Base-by-base conservation (phyloP, 2,113 vertebrate species). In the Oceanites oceanicus region DNA sequence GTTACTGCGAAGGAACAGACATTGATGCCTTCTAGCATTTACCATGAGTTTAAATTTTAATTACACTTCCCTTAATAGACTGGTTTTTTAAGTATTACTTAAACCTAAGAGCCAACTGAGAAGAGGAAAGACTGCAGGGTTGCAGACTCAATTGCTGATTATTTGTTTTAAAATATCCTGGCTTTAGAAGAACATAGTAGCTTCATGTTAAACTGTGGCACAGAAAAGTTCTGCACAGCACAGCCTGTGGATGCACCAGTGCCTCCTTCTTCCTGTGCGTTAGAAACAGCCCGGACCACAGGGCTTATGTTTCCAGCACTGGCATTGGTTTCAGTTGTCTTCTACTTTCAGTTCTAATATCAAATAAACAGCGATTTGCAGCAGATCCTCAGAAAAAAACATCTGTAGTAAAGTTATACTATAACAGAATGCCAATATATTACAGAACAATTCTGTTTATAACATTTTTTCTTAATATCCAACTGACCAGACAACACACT, bases 21-120 rank as follows among this genome's bases (percentile, higher is more conserved):
- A 91, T 1, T 56, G 84, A 91, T 68, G 93, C 90, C 88, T 88
- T 74, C 88, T 93, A 97, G 91, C 86, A 86, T 91, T 44, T 87
- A 82, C 73, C 81, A 91, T 13, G 36, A 93, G 91, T 85, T 95
- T 93, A 94, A 72, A 94, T 86, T 88, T 94, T 96, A 97, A 96
- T 92, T 95, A 94, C 83, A 63, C 68, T 96, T 97, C 85, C 86
- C 88, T 92, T 93, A 94, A 87, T 62, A 71, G 72, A 30, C 38
- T 68, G 44, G 6, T 0, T 50, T 62, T 89, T 88, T 86, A 67
- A 91, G 71, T 61, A 85, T 88, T 82, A 80, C 20, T 78, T 90
- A 90, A 96, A 92, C 44, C 58, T 47, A 56, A 86, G 30, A 96
- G 59, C 77, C 58, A 83, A 62, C 75, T 86, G 65, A 63, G 75